Conservation (phyloP, 2,113 vertebrate species). For the Argyrosomus japonicus region DNA sequence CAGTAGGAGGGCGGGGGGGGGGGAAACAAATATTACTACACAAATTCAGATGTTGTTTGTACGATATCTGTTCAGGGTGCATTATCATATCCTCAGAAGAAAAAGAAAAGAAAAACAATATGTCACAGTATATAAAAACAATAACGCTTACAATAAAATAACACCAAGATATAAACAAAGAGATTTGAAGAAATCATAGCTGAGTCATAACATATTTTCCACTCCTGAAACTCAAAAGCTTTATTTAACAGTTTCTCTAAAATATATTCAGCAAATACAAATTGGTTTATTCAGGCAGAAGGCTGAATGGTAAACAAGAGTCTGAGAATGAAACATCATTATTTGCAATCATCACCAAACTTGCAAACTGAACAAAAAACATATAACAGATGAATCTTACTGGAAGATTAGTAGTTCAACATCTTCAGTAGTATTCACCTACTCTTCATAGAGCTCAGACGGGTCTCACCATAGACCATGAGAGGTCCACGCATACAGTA, state of each 20-base stretch:
- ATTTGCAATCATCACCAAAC: neutral
- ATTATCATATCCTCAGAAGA: neutral
- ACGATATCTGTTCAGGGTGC: neutral
- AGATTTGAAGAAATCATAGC: constrained; percentile 16
- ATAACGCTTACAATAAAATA: constrained; percentile 17
- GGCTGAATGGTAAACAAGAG: constrained; percentile 4
- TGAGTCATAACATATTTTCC: constrained; percentile 34
- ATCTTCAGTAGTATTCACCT: neutral
- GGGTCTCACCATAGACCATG: neutral
- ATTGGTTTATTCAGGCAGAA: constrained; percentile 9
- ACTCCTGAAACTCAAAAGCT: neutral
- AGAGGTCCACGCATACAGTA: constrained; percentile 25
- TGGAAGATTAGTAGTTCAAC: neutral
- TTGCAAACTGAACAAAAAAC: neutral
- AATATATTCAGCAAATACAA: neutral
- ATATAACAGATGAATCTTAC: neutral
- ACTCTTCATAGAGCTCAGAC: neutral
- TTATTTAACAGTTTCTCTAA: constrained; percentile 13
- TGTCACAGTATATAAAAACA: constrained; percentile 22
- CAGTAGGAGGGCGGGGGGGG: neutral
- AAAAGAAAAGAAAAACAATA: constrained; percentile 5
- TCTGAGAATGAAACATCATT: neutral
- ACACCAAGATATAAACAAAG: neutral
- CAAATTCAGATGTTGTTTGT: constrained; percentile 2
- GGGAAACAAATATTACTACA: neutral